Conservation (phyloP, 2,797 vertebrate genomes). For the Gobio occitaniae region DNA sequence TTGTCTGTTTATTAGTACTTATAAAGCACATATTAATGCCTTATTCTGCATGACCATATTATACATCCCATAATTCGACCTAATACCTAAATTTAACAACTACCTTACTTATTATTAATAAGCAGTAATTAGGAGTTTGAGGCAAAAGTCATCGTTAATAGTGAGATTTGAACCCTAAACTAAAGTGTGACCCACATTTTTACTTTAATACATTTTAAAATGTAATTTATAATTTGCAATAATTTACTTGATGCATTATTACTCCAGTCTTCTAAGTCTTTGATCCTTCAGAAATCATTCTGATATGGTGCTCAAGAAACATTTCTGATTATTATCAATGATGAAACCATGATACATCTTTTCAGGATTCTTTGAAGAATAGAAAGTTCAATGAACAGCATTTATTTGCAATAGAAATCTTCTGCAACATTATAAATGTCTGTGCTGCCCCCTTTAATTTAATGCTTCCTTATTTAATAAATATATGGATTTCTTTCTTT, state of each 20-base stretch:
- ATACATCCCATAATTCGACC: too few relatives aligned
- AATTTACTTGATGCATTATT: neutral
- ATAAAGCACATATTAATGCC: too few relatives aligned
- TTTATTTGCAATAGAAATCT: neutral
- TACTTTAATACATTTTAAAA: neutral
- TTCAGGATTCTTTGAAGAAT: neutral
- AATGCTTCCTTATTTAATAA: neutral
- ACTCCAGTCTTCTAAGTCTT: neutral
- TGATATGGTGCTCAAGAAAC: neutral
- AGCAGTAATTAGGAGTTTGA: too few relatives aligned
- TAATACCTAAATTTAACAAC: too few relatives aligned
- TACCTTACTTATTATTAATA: too few relatives aligned
- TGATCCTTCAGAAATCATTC: neutral
- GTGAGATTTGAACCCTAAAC: too few relatives aligned
- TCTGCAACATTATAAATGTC: neutral
- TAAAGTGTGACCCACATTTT: neutral
- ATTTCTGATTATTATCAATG: neutral
- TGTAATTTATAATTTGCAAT: neutral
- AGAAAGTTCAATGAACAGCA: neutral
- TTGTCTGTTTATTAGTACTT: too few relatives aligned
- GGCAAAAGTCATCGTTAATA: too few relatives aligned
- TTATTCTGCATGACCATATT: too few relatives aligned
- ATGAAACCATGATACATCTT: neutral
- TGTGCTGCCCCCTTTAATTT: neutral
- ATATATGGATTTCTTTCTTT: neutral